Conservation (phyloP, 92 coral and sea anemone genomes). For the Porites evermanni region DNA sequence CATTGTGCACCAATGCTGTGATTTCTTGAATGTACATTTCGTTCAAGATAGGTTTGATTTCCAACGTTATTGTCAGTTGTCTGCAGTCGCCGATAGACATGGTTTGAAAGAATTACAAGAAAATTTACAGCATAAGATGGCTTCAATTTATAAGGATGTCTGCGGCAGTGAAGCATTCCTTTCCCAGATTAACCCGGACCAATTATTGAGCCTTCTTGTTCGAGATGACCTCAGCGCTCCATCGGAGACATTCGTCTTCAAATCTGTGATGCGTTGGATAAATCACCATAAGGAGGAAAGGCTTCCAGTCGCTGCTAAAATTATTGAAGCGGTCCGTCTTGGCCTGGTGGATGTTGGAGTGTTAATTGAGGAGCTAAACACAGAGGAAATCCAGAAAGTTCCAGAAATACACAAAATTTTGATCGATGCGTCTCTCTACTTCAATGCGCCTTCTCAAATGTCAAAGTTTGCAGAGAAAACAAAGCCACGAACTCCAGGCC, state of each 20-base stretch:
- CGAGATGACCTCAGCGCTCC: conserved; percentile 48
- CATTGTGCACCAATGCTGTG: conserved; percentile 4
- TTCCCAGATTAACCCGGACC: conserved; percentile 29
- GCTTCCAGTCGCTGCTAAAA: conserved; percentile 37
- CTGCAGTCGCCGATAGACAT: background rate
- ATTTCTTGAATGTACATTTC: background rate
- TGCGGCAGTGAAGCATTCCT: conserved; percentile 59
- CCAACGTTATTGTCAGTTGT: background rate
- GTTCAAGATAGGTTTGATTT: background rate
- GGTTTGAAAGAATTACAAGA: conserved; percentile 1
- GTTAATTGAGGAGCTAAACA: conserved; percentile 10
- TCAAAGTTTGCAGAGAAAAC: conserved; percentile 13
- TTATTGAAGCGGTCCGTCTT: conserved; percentile 56
- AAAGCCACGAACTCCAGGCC: background rate
- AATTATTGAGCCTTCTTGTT: conserved; percentile 29
- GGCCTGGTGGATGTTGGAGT: conserved; percentile 38
- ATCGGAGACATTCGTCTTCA: conserved; percentile 67
- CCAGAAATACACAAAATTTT: conserved; percentile 8
- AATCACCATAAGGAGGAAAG: conserved; percentile 42
- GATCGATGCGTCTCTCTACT: conserved; percentile 6
- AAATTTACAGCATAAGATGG: background rate
- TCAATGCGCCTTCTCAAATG: conserved; percentile 12
- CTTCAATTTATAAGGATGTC: conserved; percentile 43
- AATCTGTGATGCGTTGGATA: conserved; percentile 70
- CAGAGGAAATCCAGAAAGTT: conserved; percentile 7